Base-by-base conservation (phyloP, 1,140 invertebrate species). In the Nylanderia fulva region DNA sequence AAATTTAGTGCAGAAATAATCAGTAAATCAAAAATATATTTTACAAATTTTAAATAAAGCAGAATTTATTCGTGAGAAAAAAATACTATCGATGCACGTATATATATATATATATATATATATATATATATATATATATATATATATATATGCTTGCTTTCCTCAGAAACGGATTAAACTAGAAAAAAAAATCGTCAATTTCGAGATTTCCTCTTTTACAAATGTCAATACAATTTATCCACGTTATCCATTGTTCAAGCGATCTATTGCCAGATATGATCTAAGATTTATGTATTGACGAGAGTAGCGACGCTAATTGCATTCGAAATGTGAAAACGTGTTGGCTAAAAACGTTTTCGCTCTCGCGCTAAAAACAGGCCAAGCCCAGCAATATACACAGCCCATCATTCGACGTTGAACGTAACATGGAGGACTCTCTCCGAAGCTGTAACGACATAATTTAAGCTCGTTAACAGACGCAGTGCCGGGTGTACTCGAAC, bases 391-490 rank as follows among this genome's bases (percentile, higher is more conserved):
- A 27, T 27, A n/a, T n/a, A n/a, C n/a, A 56, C 45, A 39, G 56
- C 1, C 21, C 66, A 29, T 66, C 29, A 42, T 29, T 71, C 77
- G 52, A 58, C 24, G 77, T 71, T 71, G 36, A 45, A 63, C 58
- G 42, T 63, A 21, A 76, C 29, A 76, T 6, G 27, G 42, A 27
- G 76, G 63, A 72, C 80, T 76, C 42, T 76, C 42, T 72, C 36
- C 36, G 21, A 84, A 33, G 68, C 45, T 54, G 58, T 63, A 60
- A 69, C 60, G 39, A 83, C 69, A 85, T 88, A 88, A 88, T 88
- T 84, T 85, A 88, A 88, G 82, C 83, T 88, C 75, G 86, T 88
- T 88, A 85, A 63, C 54, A 69, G 52, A 74, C 18, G 39, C 56
- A 63, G 48, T 29, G 29, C 11, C 76, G 75, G 76, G 74, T 88